These are phyloP conservation scores for Zelleria hepariella DNA, from an alignment of 2,888 invertebrate genomes.

Conservation along the genomic window DNA sequence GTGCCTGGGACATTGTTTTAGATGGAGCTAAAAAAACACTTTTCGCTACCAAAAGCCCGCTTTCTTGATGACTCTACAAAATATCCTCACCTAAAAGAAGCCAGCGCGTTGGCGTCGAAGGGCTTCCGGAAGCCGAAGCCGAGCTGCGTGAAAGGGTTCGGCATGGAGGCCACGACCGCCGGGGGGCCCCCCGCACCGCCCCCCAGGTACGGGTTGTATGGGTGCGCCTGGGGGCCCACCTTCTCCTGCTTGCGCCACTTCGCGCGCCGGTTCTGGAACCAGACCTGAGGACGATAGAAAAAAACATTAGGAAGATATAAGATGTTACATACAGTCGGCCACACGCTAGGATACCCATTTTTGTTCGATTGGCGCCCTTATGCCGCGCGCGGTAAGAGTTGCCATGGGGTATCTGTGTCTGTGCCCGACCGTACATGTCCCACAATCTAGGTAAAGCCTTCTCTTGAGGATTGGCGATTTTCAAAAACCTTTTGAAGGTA, in stretches of 20 bases:
- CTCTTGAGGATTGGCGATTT: too few relatives aligned
- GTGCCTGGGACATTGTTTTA: too few relatives aligned
- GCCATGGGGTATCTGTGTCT: too few relatives aligned
- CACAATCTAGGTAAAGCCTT: too few relatives aligned
- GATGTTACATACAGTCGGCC: too few relatives aligned
- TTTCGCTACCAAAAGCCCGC: too few relatives aligned
- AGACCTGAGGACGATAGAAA: slow-evolving; percentile 77
- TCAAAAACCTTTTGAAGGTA: too few relatives aligned
- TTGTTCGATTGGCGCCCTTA: too few relatives aligned
- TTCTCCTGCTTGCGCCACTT: slow-evolving; percentile 96
- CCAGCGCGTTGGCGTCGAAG: slow-evolving; percentile 77
- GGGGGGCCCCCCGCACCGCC: slow-evolving; percentile 76
- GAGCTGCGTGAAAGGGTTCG: slow-evolving; percentile 85
- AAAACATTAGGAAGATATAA: neutral
- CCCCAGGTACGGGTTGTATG: slow-evolving; percentile 87
- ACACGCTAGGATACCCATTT: too few relatives aligned
- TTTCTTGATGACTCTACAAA: slow-evolving; percentile 8
- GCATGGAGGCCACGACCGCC: slow-evolving; percentile 81
- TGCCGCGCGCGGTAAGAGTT: too few relatives aligned
- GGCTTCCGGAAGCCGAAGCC: slow-evolving; percentile 83
- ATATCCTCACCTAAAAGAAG: slow-evolving; percentile 75
- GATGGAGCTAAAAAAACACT: too few relatives aligned
- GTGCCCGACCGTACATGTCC: too few relatives aligned
- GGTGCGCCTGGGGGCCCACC: slow-evolving; percentile 91
- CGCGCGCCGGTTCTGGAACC: slow-evolving; percentile 93